Evolutionary conservation across 2,797 vertebrate species (phyloP).

Genomic region (Centroberyx gerrardi): DNA sequence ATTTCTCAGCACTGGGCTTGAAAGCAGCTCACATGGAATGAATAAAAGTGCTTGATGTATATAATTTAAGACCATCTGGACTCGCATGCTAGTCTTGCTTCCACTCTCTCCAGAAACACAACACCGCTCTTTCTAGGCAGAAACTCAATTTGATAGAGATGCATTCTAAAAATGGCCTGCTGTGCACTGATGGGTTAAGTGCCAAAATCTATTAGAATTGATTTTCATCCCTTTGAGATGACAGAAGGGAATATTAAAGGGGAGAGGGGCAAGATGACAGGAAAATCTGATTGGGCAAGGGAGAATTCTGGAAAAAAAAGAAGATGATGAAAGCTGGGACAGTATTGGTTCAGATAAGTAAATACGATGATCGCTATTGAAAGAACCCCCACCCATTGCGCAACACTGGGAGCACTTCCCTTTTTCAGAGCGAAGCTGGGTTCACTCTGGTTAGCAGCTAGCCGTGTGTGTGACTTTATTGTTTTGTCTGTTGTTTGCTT

Average conservation of each 20-base stretch:
- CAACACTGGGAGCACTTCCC: not conserved
- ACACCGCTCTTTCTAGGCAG: conserved; percentile 13
- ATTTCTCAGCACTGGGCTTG: not conserved
- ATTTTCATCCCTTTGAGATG: conserved; percentile 42
- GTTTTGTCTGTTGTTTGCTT: not conserved
- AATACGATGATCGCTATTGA: conserved; percentile 1
- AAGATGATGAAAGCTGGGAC: not conserved
- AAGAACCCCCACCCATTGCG: not conserved
- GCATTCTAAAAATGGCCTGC: conserved; percentile 46
- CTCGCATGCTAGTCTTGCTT: conserved; percentile 1
- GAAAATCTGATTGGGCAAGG: conserved; percentile 1
- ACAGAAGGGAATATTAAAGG: conserved; percentile 19
- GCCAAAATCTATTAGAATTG: conserved; percentile 60
- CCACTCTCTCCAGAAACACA: conserved; percentile 28
- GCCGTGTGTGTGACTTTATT: not conserved
- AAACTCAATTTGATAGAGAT: conserved; percentile 42
- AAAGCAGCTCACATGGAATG: not conserved
- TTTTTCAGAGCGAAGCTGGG: not conserved
- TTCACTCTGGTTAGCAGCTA: not conserved
- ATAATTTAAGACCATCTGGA: conserved; percentile 13
- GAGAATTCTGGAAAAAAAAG: not conserved
- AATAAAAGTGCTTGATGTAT: conserved; percentile 21
- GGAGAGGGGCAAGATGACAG: not conserved
- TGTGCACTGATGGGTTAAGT: conserved; percentile 39
- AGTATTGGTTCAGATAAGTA: conserved; percentile 1